These are phyloP conservation scores for Sceliomorpha sp. DNA, from an alignment of 2,888 invertebrate species.

Conservation along the genomic window DNA sequence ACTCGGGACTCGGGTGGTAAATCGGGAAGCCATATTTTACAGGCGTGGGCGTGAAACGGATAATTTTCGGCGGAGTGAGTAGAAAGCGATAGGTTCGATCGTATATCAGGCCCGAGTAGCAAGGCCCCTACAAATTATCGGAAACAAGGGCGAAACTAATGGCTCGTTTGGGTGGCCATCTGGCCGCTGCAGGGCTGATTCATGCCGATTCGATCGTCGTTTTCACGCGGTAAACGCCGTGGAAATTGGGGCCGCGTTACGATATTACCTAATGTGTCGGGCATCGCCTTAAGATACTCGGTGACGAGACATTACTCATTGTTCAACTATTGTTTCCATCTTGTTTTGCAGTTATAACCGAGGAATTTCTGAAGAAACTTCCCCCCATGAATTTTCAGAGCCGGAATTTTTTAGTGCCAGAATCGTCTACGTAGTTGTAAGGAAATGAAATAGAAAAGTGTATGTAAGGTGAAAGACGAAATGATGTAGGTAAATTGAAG, in stretches of 20 bases:
- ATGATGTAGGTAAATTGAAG: too few species aligned
- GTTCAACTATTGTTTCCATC: slow-evolving; percentile 6
- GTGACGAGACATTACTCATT: slow-evolving; percentile 33
- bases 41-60: slow-evolving; percentile 75
- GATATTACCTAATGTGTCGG: slow-evolving; percentile 50
- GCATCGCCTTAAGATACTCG: slow-evolving; percentile 36
- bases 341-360: too few species aligned
- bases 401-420: too few species aligned
- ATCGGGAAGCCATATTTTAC: slow-evolving; percentile 68
- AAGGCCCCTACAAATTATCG: slow-evolving; percentile 76
- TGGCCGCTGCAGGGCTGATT: slow-evolving; percentile 73
- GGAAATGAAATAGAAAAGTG: too few species aligned
- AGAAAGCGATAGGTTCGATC: slow-evolving; percentile 69
- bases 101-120: slow-evolving; percentile 72
- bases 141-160: slow-evolving; percentile 75
- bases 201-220: slow-evolving; percentile 66
- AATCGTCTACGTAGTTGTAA: too few species aligned
- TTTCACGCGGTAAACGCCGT: slow-evolving; percentile 66
- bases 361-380: too few species aligned
- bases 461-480: too few species aligned
- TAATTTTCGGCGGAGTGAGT: slow-evolving; percentile 71
- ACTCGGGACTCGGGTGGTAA: slow-evolving; percentile 42
- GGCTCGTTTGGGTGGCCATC: slow-evolving; percentile 67
- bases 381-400: too few species aligned
- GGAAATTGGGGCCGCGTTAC: slow-evolving; percentile 62